Base-by-base conservation (phyloP, 1,140 invertebrate genomes). In the Aphelenchoides besseyi region DNA sequence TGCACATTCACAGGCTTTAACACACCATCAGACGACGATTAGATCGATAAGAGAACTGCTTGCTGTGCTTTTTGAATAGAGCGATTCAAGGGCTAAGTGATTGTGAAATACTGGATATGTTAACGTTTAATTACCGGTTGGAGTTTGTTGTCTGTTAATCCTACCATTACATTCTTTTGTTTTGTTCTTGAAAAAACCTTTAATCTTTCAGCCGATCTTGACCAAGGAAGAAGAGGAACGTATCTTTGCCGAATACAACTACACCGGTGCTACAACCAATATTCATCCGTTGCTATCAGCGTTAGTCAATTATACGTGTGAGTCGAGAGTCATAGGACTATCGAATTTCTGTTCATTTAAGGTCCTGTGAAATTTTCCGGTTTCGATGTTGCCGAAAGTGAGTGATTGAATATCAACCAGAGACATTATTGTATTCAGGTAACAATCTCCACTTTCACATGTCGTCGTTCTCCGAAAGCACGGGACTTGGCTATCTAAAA, bases 241-340 rank as follows among this genome's bases (percentile, higher is more conserved):
- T 12, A 78, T 88, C 55, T 88, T 89, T 80, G 86, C 87, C 2
- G 86, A 87, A 59, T 90, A 90, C 74, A 89, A 90, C 75, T 97
- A 99, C 86, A 96, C 92, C 0, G 93, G 94, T 52, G 97, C 95
- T 68, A 99, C 97, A 12, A 96, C 94, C 57, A 97, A 96, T 85
- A 95, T 99, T 55, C 97, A 99, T 87, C 97, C 96, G 18, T 95
- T 93, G 89, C 89, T 99, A 1, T 98, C 95, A 30, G 95, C 94
- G 41, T 92, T 98, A 90, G 92, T 99, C 80, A 99, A 98, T 89
- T 99, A 99, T 88, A 94, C 95, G 68, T 95, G 98, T n/a, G n/a
- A n/a, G n/a, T n/a, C n/a, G n/a, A n/a, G n/a, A n/a, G n/a, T n/a
- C 16, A n/a, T n/a, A n/a, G n/a, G n/a, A n/a, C n/a, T n/a, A n/a